A percentile compares a stretch with the other conserved stretches of the same genome.
Conservation (phyloP, 2,888 invertebrate species). For the Chloroclysta siterata region DNA sequence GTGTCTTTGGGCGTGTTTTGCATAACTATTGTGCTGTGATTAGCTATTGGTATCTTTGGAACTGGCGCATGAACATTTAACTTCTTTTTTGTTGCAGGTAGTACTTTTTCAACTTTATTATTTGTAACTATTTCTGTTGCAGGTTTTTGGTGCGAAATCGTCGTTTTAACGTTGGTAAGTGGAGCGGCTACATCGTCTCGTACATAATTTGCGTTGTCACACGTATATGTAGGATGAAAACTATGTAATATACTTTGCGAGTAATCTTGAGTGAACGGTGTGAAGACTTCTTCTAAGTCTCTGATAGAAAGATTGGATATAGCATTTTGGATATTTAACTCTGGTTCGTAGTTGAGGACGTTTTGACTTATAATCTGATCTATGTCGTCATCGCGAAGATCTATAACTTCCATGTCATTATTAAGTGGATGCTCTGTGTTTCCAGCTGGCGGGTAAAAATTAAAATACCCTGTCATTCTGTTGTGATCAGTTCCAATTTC, state of each 20-base stretch:
- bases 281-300: slow-evolving; percentile 21
- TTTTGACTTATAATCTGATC: slow-evolving; percentile 3
- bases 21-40: not conserved
- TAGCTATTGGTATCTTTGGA: slow-evolving; percentile 2
- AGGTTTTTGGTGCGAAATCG: slow-evolving; percentile 4
- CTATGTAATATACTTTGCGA: slow-evolving; percentile 54
- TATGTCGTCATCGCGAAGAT: slow-evolving; percentile 37
- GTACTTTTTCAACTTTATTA: slow-evolving; percentile 7
- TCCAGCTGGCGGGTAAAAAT: slow-evolving; percentile 1
- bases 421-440: not conserved
- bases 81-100: slow-evolving; percentile 7
- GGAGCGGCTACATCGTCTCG: slow-evolving; percentile 1
- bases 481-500: not conserved
- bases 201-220: not conserved
- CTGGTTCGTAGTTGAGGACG: slow-evolving; percentile 10
- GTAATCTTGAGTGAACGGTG: slow-evolving; percentile 30
- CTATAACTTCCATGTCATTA: slow-evolving; percentile 35
- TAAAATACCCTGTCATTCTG: not conserved
- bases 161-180: slow-evolving; percentile 9
- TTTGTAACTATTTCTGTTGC: slow-evolving; percentile 1
- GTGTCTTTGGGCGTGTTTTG: not conserved
- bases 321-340: slow-evolving; percentile 36
- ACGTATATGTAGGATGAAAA: slow-evolving; percentile 9
- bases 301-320: slow-evolving; percentile 47
- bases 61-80: not conserved